Percentiles rank a stretch among this genome's conserved stretches.
Evolutionary conservation across 2,888 invertebrate species (phyloP).

Genomic region (Frankliniella intonsa): DNA sequence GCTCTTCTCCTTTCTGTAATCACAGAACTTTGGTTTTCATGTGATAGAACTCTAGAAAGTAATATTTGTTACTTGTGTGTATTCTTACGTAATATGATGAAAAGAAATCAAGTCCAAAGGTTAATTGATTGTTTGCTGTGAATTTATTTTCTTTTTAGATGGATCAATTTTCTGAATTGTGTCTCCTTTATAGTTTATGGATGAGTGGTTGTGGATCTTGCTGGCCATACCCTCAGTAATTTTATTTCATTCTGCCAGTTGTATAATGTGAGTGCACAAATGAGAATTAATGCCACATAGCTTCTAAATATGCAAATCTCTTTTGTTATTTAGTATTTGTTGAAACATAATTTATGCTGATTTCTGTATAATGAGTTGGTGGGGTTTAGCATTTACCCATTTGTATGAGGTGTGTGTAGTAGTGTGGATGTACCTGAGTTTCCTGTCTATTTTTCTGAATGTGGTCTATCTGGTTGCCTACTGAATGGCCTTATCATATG

Average conservation of each 20-base stretch:
- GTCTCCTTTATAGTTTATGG: not conserved
- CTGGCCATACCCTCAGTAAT: conserved; percentile 7
- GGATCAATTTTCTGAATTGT: not conserved
- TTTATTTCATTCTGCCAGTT: not conserved
- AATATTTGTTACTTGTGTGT: not conserved
- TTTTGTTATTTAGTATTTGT: conserved; percentile 4
- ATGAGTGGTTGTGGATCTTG: not conserved
- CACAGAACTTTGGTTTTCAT: conserved; percentile 12
- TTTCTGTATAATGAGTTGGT: not conserved
- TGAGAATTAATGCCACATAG: not conserved
- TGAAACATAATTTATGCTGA: not conserved
- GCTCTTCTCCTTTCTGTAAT: not conserved
- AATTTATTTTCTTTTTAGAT: not conserved
- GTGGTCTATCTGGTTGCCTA: not conserved
- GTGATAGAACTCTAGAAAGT: conserved; percentile 11
- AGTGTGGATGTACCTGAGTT: conserved; percentile 17
- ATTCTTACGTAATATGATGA: not conserved
- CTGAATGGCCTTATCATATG: not conserved
- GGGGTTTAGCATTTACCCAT: conserved; percentile 7
- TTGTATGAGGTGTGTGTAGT: not conserved
- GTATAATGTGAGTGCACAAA: not conserved
- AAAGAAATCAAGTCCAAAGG: conserved; percentile 1
- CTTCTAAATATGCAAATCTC: not conserved
- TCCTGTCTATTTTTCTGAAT: not conserved
- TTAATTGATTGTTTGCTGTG: not conserved